Evolutionary conservation across 2,113 vertebrate genomes (phyloP).

Genomic region (Nyctereutes procyonoides): DNA sequence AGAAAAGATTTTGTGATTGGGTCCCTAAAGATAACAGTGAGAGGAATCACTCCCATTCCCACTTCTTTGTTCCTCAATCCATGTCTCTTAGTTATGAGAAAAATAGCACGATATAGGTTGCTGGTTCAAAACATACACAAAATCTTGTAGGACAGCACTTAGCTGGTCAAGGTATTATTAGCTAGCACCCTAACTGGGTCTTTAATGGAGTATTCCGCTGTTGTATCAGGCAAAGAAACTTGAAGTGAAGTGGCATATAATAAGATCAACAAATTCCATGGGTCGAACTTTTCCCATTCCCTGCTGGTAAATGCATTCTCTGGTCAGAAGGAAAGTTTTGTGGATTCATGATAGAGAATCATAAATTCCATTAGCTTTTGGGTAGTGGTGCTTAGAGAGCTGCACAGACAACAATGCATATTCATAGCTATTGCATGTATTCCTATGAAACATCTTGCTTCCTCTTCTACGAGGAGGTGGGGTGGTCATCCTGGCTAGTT

Average conservation of each 20-base stretch:
- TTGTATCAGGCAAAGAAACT: background rate
- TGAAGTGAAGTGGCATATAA: background rate
- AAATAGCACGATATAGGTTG: background rate
- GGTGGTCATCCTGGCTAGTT: background rate
- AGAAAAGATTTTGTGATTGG: background rate
- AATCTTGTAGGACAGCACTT: background rate
- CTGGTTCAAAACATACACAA: background rate
- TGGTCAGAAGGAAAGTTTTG: conserved; percentile 13
- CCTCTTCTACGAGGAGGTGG: background rate
- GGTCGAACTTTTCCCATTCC: background rate
- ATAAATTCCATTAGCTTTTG: background rate
- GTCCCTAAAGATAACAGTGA: background rate
- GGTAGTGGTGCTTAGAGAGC: background rate
- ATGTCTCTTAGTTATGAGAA: background rate
- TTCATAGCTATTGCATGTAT: background rate
- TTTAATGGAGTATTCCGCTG: background rate
- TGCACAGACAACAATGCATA: background rate
- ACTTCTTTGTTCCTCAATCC: background rate
- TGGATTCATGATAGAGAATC: background rate
- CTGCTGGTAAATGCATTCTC: background rate
- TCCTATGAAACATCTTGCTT: background rate
- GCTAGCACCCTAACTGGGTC: background rate
- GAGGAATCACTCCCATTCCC: background rate
- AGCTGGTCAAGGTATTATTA: background rate
- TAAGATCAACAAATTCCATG: conserved; percentile 15